Percentiles rank a stretch among this genome's conserved stretches.
Conservation (phyloP, 2,113 vertebrate species). For the Geothlypis trichas region DNA sequence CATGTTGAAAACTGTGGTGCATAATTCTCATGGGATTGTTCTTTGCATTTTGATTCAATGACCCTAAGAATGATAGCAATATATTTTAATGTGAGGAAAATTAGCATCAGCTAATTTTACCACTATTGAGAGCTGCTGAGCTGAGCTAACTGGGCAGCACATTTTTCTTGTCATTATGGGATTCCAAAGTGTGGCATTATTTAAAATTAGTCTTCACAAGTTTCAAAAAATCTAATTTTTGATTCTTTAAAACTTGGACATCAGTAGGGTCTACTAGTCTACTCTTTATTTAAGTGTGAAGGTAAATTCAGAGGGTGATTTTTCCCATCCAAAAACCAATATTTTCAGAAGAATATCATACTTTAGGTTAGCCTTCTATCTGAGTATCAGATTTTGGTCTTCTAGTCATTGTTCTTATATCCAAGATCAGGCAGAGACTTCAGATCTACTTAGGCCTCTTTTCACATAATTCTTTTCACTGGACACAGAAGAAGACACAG, state of each 20-base stretch:
- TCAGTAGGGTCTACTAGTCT: rapidly evolving
- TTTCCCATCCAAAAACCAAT: neutral
- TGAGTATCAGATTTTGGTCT: neutral
- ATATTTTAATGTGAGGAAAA: neutral
- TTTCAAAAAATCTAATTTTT: neutral
- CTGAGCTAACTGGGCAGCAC: neutral
- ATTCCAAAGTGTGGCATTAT: rapidly evolving
- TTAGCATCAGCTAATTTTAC: neutral
- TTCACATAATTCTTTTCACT: neutral
- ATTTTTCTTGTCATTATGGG: neutral
- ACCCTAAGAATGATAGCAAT: neutral
- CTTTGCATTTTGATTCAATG: neutral
- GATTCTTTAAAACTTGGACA: neutral
- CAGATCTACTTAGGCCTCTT: neutral
- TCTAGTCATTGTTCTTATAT: neutral
- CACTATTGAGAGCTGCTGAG: neutral
- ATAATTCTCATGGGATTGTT: neutral
- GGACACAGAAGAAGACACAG: neutral
- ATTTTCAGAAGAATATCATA: neutral
- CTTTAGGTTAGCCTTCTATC: neutral
- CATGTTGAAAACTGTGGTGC: neutral
- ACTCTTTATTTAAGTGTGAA: neutral
- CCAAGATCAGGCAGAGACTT: neutral
- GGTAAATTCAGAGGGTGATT: neutral
- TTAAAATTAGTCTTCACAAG: neutral